Base-by-base conservation (phyloP, 2,888 invertebrate species). In the Corythucha ciliata region DNA sequence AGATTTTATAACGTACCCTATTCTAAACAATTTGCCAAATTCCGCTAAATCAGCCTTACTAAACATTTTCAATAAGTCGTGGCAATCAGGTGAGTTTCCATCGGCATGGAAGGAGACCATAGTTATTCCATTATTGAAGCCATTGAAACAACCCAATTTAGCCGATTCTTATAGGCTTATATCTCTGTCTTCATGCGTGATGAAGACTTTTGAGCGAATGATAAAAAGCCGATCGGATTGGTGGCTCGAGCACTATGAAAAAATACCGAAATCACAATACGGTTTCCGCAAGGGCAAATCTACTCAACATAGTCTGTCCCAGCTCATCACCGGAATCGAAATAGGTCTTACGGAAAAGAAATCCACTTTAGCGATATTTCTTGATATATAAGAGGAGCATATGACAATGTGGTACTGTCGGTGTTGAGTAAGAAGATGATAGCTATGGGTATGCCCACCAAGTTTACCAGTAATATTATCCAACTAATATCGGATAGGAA, bases 161-260 rank as follows among this genome's bases (percentile, higher is more conserved):
- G 22, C 24, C 24, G 10, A n/a, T 1, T 39, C 39, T 24, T 39
- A 6, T 39, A 22, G 39, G 4, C 14, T 39, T 14, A 39, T 39
- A n/a, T 14, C 39, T 7, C 14, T 39, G 6, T 21, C 39, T 6
- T 39, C 39, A 3, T 39, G 39, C 14, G n/a, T 39, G n/a, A n/a
- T 39, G 21, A 39, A 39, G 25, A 39, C 39, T 5, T 39, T 39
- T 14, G 39, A 39, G 16, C 22, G 39, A 21, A 39, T 39, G 39
- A 14, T 39, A 7, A 39, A 39, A 25, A 6, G n/a, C n/a, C 21
- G 39, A 10, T 25, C 25, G n/a, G 39, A 39, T 24, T 39, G 39
- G 39, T 39, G 16, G 14, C 3, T 39, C 1, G 39, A 39, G 12
- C 21, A 39, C 8, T 2, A 21, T 21, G n/a, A 21, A 6, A 39